Evolutionary conservation across 37 sponge, comb jelly and placozoan genomes (phyloP), one percentile per base, ranked within the genome.

Genomic region (Cladorhizidae sp.): DNA sequence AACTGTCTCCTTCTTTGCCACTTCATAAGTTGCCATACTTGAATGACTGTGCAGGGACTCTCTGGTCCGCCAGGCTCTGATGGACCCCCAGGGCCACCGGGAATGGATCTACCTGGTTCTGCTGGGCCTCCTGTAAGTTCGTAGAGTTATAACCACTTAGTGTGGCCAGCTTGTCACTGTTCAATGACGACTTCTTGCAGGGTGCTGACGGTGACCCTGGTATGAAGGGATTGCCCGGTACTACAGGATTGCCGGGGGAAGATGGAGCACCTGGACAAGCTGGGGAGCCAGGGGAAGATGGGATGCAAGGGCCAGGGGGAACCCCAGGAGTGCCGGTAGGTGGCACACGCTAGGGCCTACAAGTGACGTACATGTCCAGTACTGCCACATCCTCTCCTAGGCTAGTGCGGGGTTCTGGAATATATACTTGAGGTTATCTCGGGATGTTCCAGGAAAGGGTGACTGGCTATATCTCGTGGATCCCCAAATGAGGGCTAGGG

Each of bases 261-360:
- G 56, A 51, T 76, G 77, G 74, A 22, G 33, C n/a, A 1, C 56
- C 74, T 32, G 74, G 74, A 74, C 54, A 56, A 31, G 7, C 56
- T 2, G 74, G 74, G 5, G 54, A 74, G 26, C 74, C 74, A 74
- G 74, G 74, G 49, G 36, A 9, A 29, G 74, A 74, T 28, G 74
- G 74, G 14, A 3, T 31, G 3, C 56, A 32, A 33, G 74, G 77
- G 6, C 62, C 42, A 45, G 8, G 1, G 2, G 77, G 77, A 59
- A 40, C 77, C 29, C 57, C 61, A 15, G 74, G 74, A 74, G 36
- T 20, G 14, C 56, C 54, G 2, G 77, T 76, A 39, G 59, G 77
- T 61, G 61, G 12, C n/a, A 45, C 9, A 45, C 49, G 9, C 49
- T 45, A 45, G 9, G 8, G 5, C 9, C 9, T 12, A 45, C 49